Evolutionary conservation across 1,140 invertebrate genomes (phyloP).

Genomic region (Drosophila equinoxialis): DNA sequence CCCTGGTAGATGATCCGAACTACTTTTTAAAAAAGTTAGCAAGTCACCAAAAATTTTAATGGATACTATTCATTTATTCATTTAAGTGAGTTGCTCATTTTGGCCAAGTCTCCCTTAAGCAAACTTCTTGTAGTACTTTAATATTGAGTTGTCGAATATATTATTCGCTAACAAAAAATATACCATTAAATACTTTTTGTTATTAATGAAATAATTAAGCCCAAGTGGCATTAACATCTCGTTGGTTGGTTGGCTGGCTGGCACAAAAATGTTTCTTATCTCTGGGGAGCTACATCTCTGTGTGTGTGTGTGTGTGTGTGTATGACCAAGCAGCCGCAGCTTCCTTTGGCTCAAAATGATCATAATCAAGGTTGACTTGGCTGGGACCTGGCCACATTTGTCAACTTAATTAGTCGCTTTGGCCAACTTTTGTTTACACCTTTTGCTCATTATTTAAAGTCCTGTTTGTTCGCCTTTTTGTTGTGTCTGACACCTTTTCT

Average conservation of each 20-base stretch:
- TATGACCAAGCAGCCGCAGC: not conserved
- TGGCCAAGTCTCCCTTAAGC: no score
- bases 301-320: no score
- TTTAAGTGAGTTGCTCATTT: no score
- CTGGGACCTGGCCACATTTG: conserved; percentile 53
- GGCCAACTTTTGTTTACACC: conserved; percentile 62
- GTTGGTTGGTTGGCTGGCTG: not conserved
- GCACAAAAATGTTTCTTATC: not conserved
- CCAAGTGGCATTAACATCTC: conserved; percentile 6
- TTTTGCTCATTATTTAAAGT: conserved; percentile 70
- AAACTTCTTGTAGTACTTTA: no score
- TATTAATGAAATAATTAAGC: conserved; percentile 11
- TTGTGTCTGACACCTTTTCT: conserved; percentile 34
- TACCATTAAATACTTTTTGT: not conserved
- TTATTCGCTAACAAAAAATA: no score
- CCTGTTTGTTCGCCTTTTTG: conserved; percentile 49
- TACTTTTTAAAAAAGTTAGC: no score
- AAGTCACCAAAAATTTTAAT: no score
- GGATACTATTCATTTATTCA: no score
- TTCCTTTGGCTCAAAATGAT: not conserved
- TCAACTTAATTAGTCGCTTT: conserved; percentile 69
- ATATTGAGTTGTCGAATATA: no score
- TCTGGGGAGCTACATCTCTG: not conserved
- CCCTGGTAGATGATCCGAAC: no score
- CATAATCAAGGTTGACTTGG: conserved; percentile 10